Evolutionary conservation across 2,113 vertebrate genomes (phyloP).

Genomic region (Charina bottae): DNA sequence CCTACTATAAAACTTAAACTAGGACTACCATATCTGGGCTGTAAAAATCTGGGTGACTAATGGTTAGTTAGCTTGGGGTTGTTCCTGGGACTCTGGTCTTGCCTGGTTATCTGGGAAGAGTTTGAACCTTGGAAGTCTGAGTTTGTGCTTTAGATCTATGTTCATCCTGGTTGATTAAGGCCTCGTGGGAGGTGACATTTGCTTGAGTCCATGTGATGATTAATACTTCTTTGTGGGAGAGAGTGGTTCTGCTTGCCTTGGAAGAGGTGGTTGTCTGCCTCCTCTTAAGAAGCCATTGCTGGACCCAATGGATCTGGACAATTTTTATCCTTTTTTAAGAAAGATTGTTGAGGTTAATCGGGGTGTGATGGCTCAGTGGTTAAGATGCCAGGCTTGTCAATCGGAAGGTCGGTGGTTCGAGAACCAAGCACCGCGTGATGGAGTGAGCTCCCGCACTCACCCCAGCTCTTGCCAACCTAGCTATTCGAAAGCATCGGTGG

Average conservation of each 20-base stretch:
- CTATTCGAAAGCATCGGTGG: too few species aligned
- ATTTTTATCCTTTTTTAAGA: background rate
- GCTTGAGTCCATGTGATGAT: background rate
- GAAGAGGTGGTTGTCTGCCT: background rate
- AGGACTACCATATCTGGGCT: background rate
- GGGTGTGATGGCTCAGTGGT: too few species aligned
- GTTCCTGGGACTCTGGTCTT: background rate
- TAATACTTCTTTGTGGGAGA: background rate
- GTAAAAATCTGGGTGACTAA: background rate
- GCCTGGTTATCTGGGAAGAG: too few species aligned
- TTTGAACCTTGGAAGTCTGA: too few species aligned
- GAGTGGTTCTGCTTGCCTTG: background rate
- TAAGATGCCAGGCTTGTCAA: too few species aligned
- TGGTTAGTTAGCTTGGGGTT: too few species aligned
- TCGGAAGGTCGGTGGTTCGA: too few species aligned
- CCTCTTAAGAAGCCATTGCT: background rate
- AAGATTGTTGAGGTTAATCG: background rate
- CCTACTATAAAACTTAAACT: background rate
- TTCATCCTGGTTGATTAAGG: too few species aligned
- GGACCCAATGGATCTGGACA: background rate
- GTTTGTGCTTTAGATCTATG: too few species aligned
- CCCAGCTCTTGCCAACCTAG: too few species aligned
- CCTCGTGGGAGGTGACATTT: background rate
- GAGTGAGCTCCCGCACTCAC: too few species aligned
- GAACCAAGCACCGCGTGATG: too few species aligned